These are phyloP conservation scores for Coptodon bakossiorum DNA, from an alignment of 2,113 vertebrate species.

Conservation along the genomic window DNA sequence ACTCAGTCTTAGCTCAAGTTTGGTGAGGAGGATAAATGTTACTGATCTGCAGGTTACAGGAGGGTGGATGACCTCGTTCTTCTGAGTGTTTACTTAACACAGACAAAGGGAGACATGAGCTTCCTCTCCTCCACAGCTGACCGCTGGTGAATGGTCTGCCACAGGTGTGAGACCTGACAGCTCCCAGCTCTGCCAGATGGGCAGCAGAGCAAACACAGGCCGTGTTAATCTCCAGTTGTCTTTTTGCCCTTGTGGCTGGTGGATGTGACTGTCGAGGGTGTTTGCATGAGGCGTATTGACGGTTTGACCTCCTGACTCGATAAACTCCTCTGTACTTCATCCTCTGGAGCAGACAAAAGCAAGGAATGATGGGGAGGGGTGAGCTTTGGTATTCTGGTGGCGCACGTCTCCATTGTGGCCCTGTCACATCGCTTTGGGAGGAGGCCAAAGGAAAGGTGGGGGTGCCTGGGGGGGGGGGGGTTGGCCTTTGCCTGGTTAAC, in stretches of 20 bases:
- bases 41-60: slow-evolving; percentile 16
- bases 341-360: slow-evolving; percentile 31
- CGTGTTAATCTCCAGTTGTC: neutral
- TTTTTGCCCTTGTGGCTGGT: neutral
- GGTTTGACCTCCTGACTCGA: slow-evolving; percentile 48
- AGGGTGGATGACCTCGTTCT: slow-evolving; percentile 3
- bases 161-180: slow-evolving; percentile 23
- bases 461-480: neutral
- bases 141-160: neutral
- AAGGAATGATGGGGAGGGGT: neutral
- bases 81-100: slow-evolving; percentile 14
- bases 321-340: slow-evolving; percentile 46
- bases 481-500: slow-evolving; percentile 41
- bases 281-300: slow-evolving; percentile 27
- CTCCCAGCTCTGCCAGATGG: slow-evolving; percentile 8
- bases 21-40: neutral
- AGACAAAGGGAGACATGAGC: neutral
- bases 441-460: neutral
- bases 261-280: slow-evolving; percentile 4
- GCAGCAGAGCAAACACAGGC: neutral
- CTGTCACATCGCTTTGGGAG: slow-evolving; percentile 3
- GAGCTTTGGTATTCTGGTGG: slow-evolving; percentile 14
- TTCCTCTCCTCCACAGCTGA: neutral
- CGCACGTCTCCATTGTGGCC: slow-evolving; percentile 19
- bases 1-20: neutral